These are phyloP conservation scores for Anthoptus insignis DNA, from an alignment of 2,888 invertebrate genomes.

Conservation along the genomic window DNA sequence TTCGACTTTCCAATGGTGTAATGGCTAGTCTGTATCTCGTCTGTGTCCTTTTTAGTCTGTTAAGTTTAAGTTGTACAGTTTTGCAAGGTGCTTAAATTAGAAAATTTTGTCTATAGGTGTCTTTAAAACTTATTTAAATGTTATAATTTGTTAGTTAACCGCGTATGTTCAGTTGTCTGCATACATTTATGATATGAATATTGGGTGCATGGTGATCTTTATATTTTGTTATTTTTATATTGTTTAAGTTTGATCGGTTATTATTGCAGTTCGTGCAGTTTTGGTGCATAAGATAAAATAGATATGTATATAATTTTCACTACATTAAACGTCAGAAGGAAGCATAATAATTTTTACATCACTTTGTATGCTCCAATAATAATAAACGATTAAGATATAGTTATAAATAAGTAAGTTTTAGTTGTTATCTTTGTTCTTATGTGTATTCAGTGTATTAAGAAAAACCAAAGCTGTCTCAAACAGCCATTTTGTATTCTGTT, in stretches of 20 bases:
- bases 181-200: constrained; percentile 7
- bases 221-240: constrained; percentile 16
- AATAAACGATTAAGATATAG: not conserved
- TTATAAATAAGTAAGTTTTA: not conserved
- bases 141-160: not conserved
- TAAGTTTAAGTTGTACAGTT: constrained; percentile 43
- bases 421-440: not conserved
- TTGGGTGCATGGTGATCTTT: constrained; percentile 30
- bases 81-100: constrained; percentile 64
- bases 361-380: not conserved
- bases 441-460: not conserved
- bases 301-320: not conserved
- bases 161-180: not conserved
- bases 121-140: not conserved
- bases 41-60: constrained; percentile 51
- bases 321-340: not conserved
- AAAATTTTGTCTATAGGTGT: constrained; percentile 55
- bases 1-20: constrained; percentile 65
- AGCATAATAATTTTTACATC: constrained; percentile 2
- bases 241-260: constrained; percentile 10
- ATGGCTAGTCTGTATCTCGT: constrained; percentile 72
- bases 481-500: constrained; percentile 12
- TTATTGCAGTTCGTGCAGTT: not conserved
- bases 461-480: constrained; percentile 23
- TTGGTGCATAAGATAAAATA: not conserved